Conservation (phyloP, 2,888 invertebrate species). For the Rhagonycha lutea region DNA sequence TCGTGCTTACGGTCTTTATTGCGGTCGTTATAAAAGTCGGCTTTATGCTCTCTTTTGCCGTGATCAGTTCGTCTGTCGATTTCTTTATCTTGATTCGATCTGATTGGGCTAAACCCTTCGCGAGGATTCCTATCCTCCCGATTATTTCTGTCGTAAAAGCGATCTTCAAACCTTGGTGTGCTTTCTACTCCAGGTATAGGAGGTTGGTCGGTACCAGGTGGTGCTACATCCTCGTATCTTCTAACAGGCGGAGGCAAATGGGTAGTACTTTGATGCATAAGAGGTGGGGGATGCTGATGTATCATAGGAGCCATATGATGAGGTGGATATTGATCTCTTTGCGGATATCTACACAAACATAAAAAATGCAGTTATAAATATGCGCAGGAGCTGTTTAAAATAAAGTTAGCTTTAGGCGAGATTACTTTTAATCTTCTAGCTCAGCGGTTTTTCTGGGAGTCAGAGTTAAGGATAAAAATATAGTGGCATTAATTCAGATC, state of each 20-base stretch:
- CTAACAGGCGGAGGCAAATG: constrained; percentile 40
- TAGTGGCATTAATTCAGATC: too few relatives aligned
- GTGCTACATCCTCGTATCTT: constrained; percentile 61
- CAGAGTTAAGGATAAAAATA: too few relatives aligned
- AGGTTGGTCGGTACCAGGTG: constrained; percentile 67
- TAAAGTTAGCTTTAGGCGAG: neutral
- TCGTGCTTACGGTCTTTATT: constrained; percentile 46
- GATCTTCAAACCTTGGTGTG: constrained; percentile 56
- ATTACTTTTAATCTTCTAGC: neutral
- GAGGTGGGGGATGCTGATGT: constrained; percentile 35
- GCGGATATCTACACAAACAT: constrained; percentile 47
- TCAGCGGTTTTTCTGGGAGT: neutral
- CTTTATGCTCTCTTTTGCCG: constrained; percentile 33
- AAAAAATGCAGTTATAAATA: constrained; percentile 16
- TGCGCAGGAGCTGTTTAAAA: neutral
- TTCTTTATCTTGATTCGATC: constrained; percentile 34
- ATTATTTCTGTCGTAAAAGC: constrained; percentile 29
- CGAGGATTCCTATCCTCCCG: constrained; percentile 14
- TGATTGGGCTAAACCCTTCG: constrained; percentile 30
- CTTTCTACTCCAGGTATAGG: constrained; percentile 66
- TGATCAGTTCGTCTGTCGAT: constrained; percentile 28
- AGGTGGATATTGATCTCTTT: constrained; percentile 35
- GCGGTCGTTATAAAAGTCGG: constrained; percentile 21
- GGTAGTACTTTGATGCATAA: constrained; percentile 36
- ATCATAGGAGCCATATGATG: constrained; percentile 34